phyloP scores from a whole-genome alignment of 2,888 invertebrate species.

The Mesorhabditis sp. region DNA sequence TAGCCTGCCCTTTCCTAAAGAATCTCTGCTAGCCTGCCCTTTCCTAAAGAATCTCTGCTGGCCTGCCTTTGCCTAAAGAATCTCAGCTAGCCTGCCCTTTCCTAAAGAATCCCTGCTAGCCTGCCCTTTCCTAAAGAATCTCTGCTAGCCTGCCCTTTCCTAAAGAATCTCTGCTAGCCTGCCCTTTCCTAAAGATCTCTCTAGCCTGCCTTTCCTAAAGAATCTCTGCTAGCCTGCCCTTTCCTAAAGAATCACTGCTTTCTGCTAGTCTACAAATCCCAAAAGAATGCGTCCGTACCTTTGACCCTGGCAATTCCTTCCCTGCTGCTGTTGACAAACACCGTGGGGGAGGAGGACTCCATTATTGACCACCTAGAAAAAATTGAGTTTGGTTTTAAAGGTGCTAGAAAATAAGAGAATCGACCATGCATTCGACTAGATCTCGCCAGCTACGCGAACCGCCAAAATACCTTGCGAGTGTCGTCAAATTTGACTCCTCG shows the following conservation, averaged over 20 bases:
- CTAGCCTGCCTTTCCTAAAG: no score
- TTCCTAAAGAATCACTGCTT: no score
- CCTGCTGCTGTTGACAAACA: constrained; percentile 71
- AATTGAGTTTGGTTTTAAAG: neutral
- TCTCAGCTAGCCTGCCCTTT: neutral
- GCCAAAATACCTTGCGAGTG: no score
- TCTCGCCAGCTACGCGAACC: no score
- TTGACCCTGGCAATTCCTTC: constrained; percentile 62
- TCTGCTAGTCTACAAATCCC: no score
- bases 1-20: neutral
- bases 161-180: no score
- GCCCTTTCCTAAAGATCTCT: no score
- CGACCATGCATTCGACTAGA: no score
- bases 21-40: neutral
- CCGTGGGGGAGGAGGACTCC: constrained; percentile 80
- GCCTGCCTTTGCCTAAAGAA: neutral
- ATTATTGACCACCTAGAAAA: constrained; percentile 76
- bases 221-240: neutral
- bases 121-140: neutral
- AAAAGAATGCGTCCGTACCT: neutral
- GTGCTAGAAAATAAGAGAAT: neutral
- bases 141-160: no score
- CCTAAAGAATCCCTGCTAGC: no score
- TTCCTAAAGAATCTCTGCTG: no score
- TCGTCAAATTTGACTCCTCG: no score